Percentiles rank a stretch among this genome's conserved stretches.
Conservation (phyloP, 1,140 invertebrate species). For the Coenobita brevimanus region DNA sequence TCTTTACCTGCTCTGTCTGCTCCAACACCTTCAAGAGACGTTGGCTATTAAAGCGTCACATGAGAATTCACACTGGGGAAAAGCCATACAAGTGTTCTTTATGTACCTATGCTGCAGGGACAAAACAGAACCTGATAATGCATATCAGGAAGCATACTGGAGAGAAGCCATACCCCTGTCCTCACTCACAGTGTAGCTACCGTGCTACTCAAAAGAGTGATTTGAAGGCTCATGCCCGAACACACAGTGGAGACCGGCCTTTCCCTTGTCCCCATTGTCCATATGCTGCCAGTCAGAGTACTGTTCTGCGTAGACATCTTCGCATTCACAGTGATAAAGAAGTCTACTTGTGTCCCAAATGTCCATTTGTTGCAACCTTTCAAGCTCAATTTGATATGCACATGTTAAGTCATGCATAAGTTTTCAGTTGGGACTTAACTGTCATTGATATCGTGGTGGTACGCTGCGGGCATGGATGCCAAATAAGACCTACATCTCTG, state of each 20-base stretch:
- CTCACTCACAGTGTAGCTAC: constrained; percentile 10
- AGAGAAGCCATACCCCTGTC: constrained; percentile 19
- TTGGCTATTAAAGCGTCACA: constrained; percentile 26
- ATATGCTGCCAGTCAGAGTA: background rate
- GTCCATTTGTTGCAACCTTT: constrained; percentile 21
- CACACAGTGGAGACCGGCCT: constrained; percentile 14
- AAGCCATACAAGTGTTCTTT: constrained; percentile 15
- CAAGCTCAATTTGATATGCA: constrained; percentile 23
- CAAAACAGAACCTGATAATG: constrained; percentile 33
- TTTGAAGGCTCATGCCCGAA: constrained; percentile 30
- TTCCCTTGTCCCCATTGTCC: constrained; percentile 24
- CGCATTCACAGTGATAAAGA: constrained; percentile 2
- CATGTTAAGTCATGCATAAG: constrained; percentile 16
- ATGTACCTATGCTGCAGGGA: constrained; percentile 28
- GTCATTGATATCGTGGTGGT: too few relatives aligned
- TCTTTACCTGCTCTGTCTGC: constrained; percentile 28
- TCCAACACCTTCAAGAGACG: constrained; percentile 26
- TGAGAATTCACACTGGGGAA: constrained; percentile 31
- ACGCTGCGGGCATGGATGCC: too few relatives aligned
- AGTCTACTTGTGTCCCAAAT: constrained; percentile 26
- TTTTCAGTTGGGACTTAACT: too few relatives aligned
- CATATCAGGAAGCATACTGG: constrained; percentile 28
- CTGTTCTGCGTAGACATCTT: constrained; percentile 15
- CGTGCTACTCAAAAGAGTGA: constrained; percentile 31
- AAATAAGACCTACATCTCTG: too few relatives aligned